Evolutionary conservation across 2,888 invertebrate species (phyloP), one percentile per base, ranked within the genome.

Genomic region (Agapostemon virescens): DNA sequence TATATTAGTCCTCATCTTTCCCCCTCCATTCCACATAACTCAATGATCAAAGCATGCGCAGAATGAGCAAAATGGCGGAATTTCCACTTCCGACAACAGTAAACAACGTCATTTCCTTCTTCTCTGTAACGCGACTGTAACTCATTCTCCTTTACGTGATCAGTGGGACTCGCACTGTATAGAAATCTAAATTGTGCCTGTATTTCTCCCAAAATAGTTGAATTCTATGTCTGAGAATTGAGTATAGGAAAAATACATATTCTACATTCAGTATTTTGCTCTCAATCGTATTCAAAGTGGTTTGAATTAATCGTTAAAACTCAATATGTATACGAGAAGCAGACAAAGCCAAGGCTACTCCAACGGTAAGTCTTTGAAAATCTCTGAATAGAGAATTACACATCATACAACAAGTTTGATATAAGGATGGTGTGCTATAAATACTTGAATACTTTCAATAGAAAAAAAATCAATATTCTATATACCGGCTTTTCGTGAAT

Each of bases 251-350:
- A 64, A 64, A 30, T 30, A 55, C 45, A 13, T 49, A 75, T 55
- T 68, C 42, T 30, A 23, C 20, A 55, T 15, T 20, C 58, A 33
- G 17, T 33, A 9, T 69, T 40, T 30, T 67, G 5, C 40, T 36
- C 11, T 26, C 45, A 49, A 45, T 82, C 76, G 30, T 26, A 68
- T 40, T 11, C 11, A 13, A 40, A 55, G 55, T 52, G 20, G 42
- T 66, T 33, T 61, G 30, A 49, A 42, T n/a, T 49, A 23, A 67
- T 9, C n/a, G 13, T 49, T 64, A 58, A 33, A 55, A 4, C 15
- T 33, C 58, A 80, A 75, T 33, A 88, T 88, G 88, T 88, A 87
- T 69, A 70, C 88, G 30, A 85, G 89, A 73, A 88, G 68, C 52
- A 85, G 88, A 67, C 85, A 74, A 70, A 88, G 36, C 63, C 88